Percentiles rank a stretch among this genome's conserved stretches.
phyloP scores from a whole-genome alignment of 2,797 vertebrate genomes.

The Hypotaenidia philippensis region DNA sequence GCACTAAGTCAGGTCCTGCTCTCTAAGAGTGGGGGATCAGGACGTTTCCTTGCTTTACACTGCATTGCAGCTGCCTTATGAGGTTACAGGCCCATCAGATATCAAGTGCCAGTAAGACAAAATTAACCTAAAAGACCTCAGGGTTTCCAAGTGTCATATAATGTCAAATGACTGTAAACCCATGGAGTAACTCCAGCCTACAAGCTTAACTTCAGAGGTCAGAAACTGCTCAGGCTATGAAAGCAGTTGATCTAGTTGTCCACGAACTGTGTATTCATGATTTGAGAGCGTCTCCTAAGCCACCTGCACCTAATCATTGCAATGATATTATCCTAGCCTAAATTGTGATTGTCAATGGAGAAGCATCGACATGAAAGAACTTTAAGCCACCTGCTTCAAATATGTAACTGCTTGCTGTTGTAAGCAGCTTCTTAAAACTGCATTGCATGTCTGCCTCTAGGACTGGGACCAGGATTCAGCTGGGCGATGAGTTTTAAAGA shows the following conservation, averaged over 20 bases:
- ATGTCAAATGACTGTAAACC: background rate
- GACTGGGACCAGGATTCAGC: background rate
- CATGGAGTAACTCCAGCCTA: background rate
- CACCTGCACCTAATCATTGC: background rate
- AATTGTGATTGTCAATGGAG: background rate
- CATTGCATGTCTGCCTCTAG: background rate
- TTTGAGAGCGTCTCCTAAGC: background rate
- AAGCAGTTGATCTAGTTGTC: background rate
- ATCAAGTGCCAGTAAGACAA: background rate
- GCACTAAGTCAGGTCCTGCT: background rate
- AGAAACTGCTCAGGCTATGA: background rate
- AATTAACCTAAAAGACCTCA: background rate
- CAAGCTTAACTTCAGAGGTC: background rate
- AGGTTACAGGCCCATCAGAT: background rate
- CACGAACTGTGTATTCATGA: accelerated
- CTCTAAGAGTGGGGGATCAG: accelerated
- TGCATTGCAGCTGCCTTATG: background rate
- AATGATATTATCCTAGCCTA: background rate
- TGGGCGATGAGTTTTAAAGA: background rate
- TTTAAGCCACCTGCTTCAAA: background rate
- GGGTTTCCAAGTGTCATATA: background rate
- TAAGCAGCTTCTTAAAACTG: background rate
- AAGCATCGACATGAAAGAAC: background rate
- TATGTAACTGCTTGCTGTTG: background rate
- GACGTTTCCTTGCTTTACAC: accelerated